These are phyloP conservation scores for Bombus fervidus DNA, from an alignment of 1,140 invertebrate genomes.

Conservation along the genomic window DNA sequence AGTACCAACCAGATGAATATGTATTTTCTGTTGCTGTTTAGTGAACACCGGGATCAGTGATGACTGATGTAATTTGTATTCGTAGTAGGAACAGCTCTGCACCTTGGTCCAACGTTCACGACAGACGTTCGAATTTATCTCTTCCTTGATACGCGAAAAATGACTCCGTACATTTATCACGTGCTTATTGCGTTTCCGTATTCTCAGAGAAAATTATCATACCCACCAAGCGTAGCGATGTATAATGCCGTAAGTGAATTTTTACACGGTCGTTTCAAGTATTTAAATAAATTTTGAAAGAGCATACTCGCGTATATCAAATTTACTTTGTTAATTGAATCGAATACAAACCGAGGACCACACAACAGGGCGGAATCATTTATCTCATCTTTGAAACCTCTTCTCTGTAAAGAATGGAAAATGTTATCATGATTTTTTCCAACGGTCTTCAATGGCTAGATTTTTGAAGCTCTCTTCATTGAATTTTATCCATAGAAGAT, in stretches of 20 bases:
- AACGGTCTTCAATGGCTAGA: neutral
- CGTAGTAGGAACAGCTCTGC: constrained; percentile 43
- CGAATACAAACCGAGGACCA: too few species aligned
- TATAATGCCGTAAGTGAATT: neutral
- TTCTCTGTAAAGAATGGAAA: too few species aligned
- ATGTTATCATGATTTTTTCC: neutral
- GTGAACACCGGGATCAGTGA: constrained; percentile 31
- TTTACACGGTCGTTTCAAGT: neutral
- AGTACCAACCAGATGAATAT: constrained; percentile 43
- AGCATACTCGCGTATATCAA: too few species aligned
- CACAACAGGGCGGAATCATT: too few species aligned
- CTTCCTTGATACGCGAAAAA: constrained; percentile 43
- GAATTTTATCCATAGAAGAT: neutral
- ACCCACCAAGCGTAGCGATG: neutral
- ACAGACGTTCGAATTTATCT: constrained; percentile 46
- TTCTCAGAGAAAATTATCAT: neutral
- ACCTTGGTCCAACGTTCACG: constrained; percentile 19
- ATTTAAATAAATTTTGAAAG: neutral
- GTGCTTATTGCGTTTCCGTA: neutral
- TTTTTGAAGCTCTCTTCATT: neutral
- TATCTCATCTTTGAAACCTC: too few species aligned
- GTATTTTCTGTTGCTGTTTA: constrained; percentile 34
- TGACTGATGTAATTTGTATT: constrained; percentile 59
- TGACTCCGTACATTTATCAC: neutral
- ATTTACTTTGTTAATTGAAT: too few species aligned